Base-by-base conservation (phyloP, 2,797 vertebrate genomes). In the Spondyliosoma cantharus region DNA sequence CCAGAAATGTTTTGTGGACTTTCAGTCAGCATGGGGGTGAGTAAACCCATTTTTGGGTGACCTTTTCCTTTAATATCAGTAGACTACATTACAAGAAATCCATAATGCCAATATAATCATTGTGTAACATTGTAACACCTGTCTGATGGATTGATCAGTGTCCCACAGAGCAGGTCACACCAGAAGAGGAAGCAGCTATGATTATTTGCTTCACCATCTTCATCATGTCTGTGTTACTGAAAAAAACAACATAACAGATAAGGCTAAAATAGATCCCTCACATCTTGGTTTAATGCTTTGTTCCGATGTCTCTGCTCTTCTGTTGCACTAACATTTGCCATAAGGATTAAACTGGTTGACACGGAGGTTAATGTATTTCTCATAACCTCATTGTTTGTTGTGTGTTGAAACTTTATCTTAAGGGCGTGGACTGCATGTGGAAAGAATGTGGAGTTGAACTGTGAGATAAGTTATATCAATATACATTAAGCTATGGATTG, bases 321-420 rank as follows among this genome's bases (percentile, higher is more conserved):
- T 43, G 8, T 24, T 48, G 14, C 52, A 3, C 15, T 3, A 7
- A 37, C 7, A 52, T 64, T 69, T 25, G 43, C 49, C 19, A 12
- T 48, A 14, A 59, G 1, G 14, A 1, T 24, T 59, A 4, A 20
- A 49, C n/a, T 42, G 7, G 12, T 32, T 42, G n/a, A 69, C 42
- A 56, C 20, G 11, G n/a, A 25, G 24, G 20, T 24, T 32, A 16
- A 13, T 1, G 46, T 7, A 17, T 37, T 63, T 75, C 13, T 57
- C 25, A 25, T 19, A 8, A 14, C 5, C 3, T 68, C 14, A 9
- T 17, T 59, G 54, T 71, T 62, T 76, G 67, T 7, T 27, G n/a
- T 56, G 50, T 56, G 17, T 43, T 22, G 11, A 71, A 13, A 62
- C 56, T 80, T 68, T 67, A 43, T 62, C 56, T 78, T 49, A 1